These are phyloP conservation scores for Himalopsyche kuldschensis DNA, from an alignment of 2,888 invertebrate genomes.

Conservation along the genomic window DNA sequence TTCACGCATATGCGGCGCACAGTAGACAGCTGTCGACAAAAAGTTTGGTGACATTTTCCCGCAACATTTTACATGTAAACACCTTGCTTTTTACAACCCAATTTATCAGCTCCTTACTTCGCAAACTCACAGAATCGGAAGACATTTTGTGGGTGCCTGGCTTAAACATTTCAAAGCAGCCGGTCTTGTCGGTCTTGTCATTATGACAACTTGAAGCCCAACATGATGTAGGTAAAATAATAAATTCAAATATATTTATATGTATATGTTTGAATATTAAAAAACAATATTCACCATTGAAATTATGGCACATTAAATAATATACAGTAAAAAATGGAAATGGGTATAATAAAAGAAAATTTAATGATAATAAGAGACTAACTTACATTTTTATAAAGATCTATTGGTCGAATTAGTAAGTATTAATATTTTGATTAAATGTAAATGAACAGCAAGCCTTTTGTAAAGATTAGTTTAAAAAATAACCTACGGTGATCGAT, in stretches of 20 bases:
- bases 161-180: background rate
- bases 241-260: background rate
- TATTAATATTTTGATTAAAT: no score
- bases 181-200: background rate
- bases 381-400: no score
- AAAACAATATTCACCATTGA: no score
- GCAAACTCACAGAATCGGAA: background rate
- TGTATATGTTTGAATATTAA: no score
- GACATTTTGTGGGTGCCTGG: background rate
- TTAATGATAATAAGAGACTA: no score
- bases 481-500: no score
- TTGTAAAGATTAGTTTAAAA: no score
- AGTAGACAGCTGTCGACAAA: background rate
- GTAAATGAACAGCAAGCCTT: no score
- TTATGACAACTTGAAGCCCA: background rate
- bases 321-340: no score
- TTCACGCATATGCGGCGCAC: background rate
- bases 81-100: background rate
- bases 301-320: no score
- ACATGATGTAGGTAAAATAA: background rate
- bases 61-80: background rate
- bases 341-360: no score
- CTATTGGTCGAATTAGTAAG: no score
- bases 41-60: background rate
- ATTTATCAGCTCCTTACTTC: background rate